These are phyloP conservation scores for Eupithecia pulchellata DNA, from an alignment of 2,888 invertebrate genomes.

Conservation along the genomic window DNA sequence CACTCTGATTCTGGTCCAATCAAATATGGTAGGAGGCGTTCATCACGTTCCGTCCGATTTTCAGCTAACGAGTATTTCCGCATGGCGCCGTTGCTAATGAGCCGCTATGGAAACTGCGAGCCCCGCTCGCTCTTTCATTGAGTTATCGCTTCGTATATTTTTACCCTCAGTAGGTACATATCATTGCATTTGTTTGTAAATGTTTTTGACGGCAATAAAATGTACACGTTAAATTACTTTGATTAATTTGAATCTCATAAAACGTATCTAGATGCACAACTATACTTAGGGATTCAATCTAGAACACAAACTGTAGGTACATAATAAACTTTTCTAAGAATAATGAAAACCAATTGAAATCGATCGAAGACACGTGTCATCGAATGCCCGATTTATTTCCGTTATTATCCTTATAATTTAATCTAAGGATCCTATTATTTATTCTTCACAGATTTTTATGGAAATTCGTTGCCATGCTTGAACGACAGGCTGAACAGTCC, in stretches of 20 bases:
- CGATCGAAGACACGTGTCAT: neutral
- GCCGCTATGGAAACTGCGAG: neutral
- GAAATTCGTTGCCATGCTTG: neutral
- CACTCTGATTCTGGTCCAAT: neutral
- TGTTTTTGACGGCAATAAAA: neutral
- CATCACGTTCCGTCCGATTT: slow-evolving; percentile 7
- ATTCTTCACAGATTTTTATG: neutral
- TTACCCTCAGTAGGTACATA: neutral
- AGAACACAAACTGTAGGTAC: neutral
- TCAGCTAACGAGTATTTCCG: slow-evolving; percentile 11
- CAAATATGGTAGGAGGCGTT: neutral
- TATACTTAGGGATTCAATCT: neutral
- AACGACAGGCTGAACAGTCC: neutral
- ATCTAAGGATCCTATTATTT: too few relatives aligned
- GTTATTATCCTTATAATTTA: too few relatives aligned
- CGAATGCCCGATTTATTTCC: too few relatives aligned
- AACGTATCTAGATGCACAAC: neutral
- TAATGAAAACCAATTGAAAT: too few relatives aligned
- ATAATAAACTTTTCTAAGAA: neutral
- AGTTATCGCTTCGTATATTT: neutral
- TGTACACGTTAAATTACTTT: neutral
- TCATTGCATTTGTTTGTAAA: neutral
- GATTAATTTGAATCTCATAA: neutral
- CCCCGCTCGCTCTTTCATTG: neutral
- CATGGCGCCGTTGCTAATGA: slow-evolving; percentile 1